Conservation (phyloP, 1,140 invertebrate species). For the Drosophila sucinea region DNA sequence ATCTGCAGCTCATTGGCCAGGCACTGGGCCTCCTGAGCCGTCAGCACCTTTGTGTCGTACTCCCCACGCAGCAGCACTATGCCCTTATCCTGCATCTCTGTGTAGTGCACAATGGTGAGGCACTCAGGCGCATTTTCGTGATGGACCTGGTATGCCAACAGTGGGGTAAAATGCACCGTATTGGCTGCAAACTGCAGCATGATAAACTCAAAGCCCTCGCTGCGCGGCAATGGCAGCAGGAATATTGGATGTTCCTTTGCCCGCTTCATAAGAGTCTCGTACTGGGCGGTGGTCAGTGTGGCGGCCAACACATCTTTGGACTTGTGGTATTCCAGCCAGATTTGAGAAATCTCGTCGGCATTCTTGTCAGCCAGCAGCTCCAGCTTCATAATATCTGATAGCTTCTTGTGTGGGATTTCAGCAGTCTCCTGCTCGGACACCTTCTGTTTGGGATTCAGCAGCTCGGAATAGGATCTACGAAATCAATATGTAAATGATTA, state of each 20-base stretch:
- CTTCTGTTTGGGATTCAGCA: constrained; percentile 85
- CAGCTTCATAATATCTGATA: constrained; percentile 91
- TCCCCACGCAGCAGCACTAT: constrained; percentile 94
- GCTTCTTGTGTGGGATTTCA: constrained; percentile 84
- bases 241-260: constrained; percentile 88
- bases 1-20: constrained; percentile 93
- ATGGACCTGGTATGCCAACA: constrained; percentile 94
- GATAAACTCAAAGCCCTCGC: constrained; percentile 95
- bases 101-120: constrained; percentile 92
- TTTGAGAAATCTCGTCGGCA: constrained; percentile 89
- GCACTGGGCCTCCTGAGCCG: constrained; percentile 91
- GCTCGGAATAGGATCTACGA: constrained; percentile 72
- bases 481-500: background rate
- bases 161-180: constrained; percentile 93
- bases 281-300: constrained; percentile 86
- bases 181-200: constrained; percentile 90
- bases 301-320: constrained; percentile 90
- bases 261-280: constrained; percentile 85
- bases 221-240: constrained; percentile 91
- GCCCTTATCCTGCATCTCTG: constrained; percentile 91
- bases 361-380: constrained; percentile 90
- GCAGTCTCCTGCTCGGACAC: constrained; percentile 50
- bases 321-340: constrained; percentile 93
- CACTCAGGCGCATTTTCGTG: constrained; percentile 97
- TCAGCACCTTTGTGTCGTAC: constrained; percentile 92